These are phyloP conservation scores for Hylomyscus alleni DNA, from an alignment of 2,797 vertebrate genomes.

Conservation along the genomic window DNA sequence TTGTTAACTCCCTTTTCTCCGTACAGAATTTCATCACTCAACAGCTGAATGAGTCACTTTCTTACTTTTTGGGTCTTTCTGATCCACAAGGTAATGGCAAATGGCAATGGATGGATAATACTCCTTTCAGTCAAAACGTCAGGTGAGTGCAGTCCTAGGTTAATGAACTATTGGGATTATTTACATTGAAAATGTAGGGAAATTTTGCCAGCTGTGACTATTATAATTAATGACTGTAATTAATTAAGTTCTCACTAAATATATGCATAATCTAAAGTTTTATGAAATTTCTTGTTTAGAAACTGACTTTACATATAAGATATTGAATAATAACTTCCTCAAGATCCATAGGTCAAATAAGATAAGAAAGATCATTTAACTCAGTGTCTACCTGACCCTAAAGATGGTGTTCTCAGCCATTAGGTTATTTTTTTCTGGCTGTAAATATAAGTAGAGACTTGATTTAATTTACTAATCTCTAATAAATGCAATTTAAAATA, in stretches of 20 bases:
- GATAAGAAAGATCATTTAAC: slow-evolving; percentile 26
- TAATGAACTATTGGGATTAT: background rate
- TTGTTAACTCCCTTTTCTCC: slow-evolving; percentile 29
- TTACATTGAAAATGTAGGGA: slow-evolving; percentile 6
- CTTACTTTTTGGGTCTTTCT: slow-evolving; percentile 83
- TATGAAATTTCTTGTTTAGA: background rate
- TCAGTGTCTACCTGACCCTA: background rate
- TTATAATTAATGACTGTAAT: background rate
- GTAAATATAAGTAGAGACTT: slow-evolving; percentile 35
- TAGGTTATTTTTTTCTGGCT: background rate
- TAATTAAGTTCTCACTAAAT: slow-evolving; percentile 24
- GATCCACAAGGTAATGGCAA: slow-evolving; percentile 40
- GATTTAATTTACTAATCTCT: background rate
- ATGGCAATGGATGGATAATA: slow-evolving; percentile 86
- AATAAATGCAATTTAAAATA: slow-evolving; percentile 22
- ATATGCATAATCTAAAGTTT: background rate
- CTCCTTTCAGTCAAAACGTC: slow-evolving; percentile 62
- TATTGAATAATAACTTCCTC: background rate
- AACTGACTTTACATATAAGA: slow-evolving; percentile 11
- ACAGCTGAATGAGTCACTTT: slow-evolving; percentile 33
- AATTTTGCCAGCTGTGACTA: background rate
- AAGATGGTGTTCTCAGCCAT: background rate
- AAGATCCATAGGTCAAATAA: slow-evolving; percentile 17
- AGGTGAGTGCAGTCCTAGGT: slow-evolving; percentile 55
- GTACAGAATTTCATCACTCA: slow-evolving; percentile 82